Conservation (phyloP, 2,888 invertebrate species). For the Pediacus dermestoides region DNA sequence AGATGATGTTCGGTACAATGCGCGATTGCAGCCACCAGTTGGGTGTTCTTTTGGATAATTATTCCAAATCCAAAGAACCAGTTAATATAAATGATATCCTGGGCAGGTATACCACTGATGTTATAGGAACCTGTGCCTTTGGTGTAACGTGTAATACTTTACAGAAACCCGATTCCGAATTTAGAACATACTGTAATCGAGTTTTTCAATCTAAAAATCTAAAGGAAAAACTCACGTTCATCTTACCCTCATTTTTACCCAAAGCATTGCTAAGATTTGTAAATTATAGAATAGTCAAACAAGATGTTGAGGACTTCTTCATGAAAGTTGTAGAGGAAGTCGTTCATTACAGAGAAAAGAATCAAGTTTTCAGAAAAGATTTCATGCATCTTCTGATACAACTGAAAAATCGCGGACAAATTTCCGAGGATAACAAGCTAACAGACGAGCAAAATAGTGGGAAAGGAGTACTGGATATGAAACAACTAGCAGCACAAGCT, state of each 20-base stretch:
- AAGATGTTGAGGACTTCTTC: neutral
- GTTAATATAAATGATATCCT: too few species aligned
- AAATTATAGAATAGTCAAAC: too few species aligned
- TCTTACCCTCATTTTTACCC: neutral
- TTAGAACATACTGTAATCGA: neutral
- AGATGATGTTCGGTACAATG: slow-evolving; percentile 49
- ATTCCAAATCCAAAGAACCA: too few species aligned
- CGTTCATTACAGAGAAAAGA: neutral
- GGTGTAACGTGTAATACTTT: neutral
- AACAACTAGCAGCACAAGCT: neutral
- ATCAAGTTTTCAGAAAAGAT: neutral
- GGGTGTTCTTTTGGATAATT: too few species aligned
- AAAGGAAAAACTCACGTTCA: too few species aligned
- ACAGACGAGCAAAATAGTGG: neutral
- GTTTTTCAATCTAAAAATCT: too few species aligned
- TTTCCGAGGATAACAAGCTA: too few species aligned
- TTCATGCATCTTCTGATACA: neutral
- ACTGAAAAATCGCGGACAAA: neutral
- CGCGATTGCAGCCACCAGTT: too few species aligned
- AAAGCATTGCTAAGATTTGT: neutral
- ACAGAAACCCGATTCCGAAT: neutral
- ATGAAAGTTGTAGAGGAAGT: neutral
- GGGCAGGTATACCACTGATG: slow-evolving; percentile 1
- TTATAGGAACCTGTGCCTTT: slow-evolving; percentile 2
- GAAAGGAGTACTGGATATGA: neutral